Evolutionary conservation across 2,888 invertebrate species (phyloP).

Genomic region (Phalera bucephala): DNA sequence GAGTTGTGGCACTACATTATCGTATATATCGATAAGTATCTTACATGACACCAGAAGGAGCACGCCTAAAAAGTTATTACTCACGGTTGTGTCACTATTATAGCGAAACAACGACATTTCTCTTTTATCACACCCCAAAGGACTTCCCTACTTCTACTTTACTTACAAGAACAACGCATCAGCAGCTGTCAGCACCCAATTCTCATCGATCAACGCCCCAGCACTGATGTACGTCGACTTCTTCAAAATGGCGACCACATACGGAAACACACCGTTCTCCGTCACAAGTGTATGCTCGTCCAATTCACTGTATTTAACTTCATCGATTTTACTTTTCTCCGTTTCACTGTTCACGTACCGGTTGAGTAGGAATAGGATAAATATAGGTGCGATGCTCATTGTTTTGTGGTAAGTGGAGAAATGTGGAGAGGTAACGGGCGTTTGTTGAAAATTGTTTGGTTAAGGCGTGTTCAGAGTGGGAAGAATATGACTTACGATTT

Average conservation of each 20-base stretch:
- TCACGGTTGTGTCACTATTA: too few species aligned
- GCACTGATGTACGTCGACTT: conserved; percentile 54
- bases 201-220: conserved; percentile 59
- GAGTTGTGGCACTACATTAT: too few species aligned
- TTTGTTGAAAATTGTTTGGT: background rate
- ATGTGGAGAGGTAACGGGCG: background rate
- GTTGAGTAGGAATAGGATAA: background rate
- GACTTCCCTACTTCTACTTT: too few species aligned
- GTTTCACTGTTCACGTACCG: background rate
- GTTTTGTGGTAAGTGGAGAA: background rate
- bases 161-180: conserved; percentile 61
- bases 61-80: too few species aligned
- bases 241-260: conserved; percentile 58
- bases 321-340: conserved; percentile 1
- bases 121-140: too few species aligned
- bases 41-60: too few species aligned
- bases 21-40: too few species aligned
- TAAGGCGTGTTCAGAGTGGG: background rate
- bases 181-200: conserved; percentile 66
- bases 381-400: background rate
- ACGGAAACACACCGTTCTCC: conserved; percentile 51
- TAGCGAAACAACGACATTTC: too few species aligned
- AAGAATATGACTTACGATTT: too few species aligned
- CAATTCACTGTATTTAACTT: conserved; percentile 26
- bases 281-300: conserved; percentile 48